Evolutionary conservation across 1,140 invertebrate species (phyloP).

Genomic region (Cylas formicarius): DNA sequence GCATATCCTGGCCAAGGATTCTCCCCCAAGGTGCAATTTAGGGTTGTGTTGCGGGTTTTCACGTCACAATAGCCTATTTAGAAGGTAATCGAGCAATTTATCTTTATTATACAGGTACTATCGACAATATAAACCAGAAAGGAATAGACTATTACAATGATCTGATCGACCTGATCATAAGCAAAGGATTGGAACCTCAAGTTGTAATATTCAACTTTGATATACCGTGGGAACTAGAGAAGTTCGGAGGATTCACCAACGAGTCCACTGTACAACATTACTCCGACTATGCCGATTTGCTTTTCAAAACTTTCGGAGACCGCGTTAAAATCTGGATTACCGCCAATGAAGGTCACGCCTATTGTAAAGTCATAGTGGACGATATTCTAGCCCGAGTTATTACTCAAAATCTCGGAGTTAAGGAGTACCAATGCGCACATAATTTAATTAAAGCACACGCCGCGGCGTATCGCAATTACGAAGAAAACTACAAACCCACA

Average conservation of each 20-base stretch:
- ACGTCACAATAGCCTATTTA: too few species aligned
- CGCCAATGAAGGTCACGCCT: not conserved
- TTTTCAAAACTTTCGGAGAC: conserved; percentile 1
- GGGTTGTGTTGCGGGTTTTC: too few species aligned
- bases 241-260: not conserved
- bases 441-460: not conserved
- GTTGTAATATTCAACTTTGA: not conserved
- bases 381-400: not conserved
- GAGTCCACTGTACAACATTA: not conserved
- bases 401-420: not conserved
- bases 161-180: not conserved
- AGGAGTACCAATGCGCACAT: not conserved
- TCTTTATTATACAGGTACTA: too few species aligned
- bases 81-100: too few species aligned
- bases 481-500: not conserved
- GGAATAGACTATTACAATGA: too few species aligned
- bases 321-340: too few species aligned
- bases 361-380: not conserved
- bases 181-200: not conserved
- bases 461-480: not conserved
- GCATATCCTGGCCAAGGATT: conserved; percentile 51
- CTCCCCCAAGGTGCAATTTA: conserved; percentile 44
- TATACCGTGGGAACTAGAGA: not conserved
- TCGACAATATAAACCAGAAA: not conserved
- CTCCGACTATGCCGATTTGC: not conserved